Percentiles rank a stretch among this genome's conserved stretches.
Conservation (phyloP, 2,888 invertebrate genomes). For the Dryobota labecula region DNA sequence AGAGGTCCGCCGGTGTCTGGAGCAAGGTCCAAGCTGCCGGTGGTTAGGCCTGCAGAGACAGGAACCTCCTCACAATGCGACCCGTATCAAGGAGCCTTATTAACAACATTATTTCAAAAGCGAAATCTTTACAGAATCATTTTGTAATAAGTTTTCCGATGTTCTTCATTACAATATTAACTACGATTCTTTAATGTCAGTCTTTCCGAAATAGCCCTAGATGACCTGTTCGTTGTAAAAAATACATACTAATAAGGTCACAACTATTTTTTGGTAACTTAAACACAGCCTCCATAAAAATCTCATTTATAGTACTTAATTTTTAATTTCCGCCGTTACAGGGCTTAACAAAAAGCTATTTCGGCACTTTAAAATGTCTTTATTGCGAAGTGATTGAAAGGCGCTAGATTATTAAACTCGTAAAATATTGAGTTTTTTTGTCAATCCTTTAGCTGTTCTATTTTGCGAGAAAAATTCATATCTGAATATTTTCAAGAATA, state of each 20-base stretch:
- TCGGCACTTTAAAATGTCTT: slow-evolving; percentile 65
- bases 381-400: slow-evolving; percentile 68
- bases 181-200: too few relatives aligned
- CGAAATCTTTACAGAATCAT: too few relatives aligned
- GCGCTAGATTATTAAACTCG: slow-evolving; percentile 53
- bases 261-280: slow-evolving; percentile 19
- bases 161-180: neutral
- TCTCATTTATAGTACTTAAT: slow-evolving; percentile 65
- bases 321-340: slow-evolving; percentile 72
- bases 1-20: too few relatives aligned
- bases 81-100: too few relatives aligned
- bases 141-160: neutral
- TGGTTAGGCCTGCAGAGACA: too few relatives aligned
- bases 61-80: too few relatives aligned
- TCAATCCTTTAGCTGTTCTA: neutral
- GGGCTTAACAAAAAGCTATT: slow-evolving; percentile 64
- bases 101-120: too few relatives aligned
- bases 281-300: slow-evolving; percentile 35
- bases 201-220: too few relatives aligned
- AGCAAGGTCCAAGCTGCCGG: too few relatives aligned
- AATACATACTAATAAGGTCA: neutral
- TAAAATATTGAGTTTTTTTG: slow-evolving; percentile 41
- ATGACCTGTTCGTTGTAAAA: too few relatives aligned
- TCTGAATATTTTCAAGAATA: neutral
- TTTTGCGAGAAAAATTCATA: neutral